These are phyloP conservation scores for Polymixis lichenea DNA, from an alignment of 2,888 invertebrate genomes.

Conservation along the genomic window DNA sequence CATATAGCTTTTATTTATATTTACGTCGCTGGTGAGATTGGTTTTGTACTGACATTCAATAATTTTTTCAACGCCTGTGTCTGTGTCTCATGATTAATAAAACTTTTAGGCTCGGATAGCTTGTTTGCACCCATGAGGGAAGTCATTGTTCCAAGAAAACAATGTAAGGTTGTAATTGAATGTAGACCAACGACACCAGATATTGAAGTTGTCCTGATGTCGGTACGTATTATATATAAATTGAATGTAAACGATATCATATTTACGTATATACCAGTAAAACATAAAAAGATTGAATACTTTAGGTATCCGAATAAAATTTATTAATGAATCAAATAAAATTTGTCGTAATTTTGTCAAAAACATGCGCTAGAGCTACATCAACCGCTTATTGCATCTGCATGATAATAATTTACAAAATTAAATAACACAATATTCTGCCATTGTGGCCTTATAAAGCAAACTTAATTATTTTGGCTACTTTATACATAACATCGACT, in stretches of 20 bases:
- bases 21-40: slow-evolving; percentile 86
- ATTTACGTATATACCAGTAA: slow-evolving; percentile 41
- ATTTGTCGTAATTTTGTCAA: slow-evolving; percentile 17
- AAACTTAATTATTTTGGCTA: slow-evolving; percentile 60
- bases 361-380: slow-evolving; percentile 47
- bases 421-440: slow-evolving; percentile 55
- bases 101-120: slow-evolving; percentile 84
- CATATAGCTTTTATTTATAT: slow-evolving; percentile 84
- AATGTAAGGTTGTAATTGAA: slow-evolving; percentile 80
- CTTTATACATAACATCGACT: slow-evolving; percentile 37
- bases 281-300: slow-evolving; percentile 17
- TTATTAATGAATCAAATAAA: slow-evolving; percentile 17
- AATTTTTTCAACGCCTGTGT: slow-evolving; percentile 28
- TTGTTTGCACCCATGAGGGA: slow-evolving; percentile 85
- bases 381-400: slow-evolving; percentile 74
- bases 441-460: slow-evolving; percentile 63
- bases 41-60: slow-evolving; percentile 46
- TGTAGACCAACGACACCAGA: slow-evolving; percentile 88
- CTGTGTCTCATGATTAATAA: slow-evolving; percentile 65
- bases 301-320: slow-evolving; percentile 32
- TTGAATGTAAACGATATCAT: slow-evolving; percentile 47
- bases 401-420: slow-evolving; percentile 71
- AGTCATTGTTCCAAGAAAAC: slow-evolving; percentile 76
- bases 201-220: slow-evolving; percentile 78
- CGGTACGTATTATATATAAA: slow-evolving; percentile 83